A percentile compares a stretch with the other conserved stretches of the same genome.
Evolutionary conservation across 2,113 vertebrate species (phyloP).

Genomic region (Apteryx owenii): DNA sequence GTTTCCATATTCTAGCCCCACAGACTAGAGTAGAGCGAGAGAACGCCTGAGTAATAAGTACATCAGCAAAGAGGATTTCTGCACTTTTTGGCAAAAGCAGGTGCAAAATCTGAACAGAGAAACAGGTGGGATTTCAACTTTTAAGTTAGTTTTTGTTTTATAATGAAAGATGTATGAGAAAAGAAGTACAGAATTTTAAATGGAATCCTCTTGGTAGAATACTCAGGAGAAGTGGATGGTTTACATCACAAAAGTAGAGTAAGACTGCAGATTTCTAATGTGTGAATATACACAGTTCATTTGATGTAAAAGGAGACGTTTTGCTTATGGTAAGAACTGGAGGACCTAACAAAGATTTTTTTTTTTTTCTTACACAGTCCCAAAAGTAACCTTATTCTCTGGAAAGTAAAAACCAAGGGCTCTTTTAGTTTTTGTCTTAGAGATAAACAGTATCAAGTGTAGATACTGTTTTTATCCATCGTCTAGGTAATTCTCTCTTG

Average conservation of each 20-base stretch:
- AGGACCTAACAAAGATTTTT: neutral
- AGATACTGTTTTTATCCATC: neutral
- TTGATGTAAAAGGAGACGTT: neutral
- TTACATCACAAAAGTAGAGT: neutral
- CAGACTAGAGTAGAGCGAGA: neutral
- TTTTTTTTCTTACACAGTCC: accelerated
- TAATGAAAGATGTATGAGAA: neutral
- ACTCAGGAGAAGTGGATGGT: neutral
- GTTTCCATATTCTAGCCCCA: neutral
- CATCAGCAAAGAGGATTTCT: neutral
- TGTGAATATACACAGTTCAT: neutral
- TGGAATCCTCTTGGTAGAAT: neutral
- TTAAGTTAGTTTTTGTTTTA: neutral
- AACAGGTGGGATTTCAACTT: neutral
- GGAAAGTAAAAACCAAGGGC: neutral
- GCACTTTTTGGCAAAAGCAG: neutral
- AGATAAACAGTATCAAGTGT: neutral
- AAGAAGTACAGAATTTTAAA: neutral
- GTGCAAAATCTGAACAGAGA: neutral
- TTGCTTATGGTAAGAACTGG: neutral
- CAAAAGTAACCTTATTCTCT: neutral
- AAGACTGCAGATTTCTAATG: neutral
- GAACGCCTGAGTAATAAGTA: neutral
- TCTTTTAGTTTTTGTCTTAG: neutral
- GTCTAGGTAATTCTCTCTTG: neutral